Evolutionary conservation across 2,113 vertebrate genomes (phyloP), one percentile per base, ranked within the genome.

Genomic region (Rana temporaria): DNA sequence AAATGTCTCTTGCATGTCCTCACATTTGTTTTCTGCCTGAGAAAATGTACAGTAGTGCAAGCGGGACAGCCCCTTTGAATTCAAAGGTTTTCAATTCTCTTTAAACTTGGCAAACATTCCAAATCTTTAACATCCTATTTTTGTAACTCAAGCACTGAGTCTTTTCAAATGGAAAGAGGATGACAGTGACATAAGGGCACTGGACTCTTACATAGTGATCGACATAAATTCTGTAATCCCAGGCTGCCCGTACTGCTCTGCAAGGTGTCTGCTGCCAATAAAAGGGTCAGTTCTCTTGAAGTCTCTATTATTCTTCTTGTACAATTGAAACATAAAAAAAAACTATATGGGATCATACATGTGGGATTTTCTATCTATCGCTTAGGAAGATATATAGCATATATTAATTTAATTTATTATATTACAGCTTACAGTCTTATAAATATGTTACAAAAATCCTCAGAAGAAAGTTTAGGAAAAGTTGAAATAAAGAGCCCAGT

Each of bases 11-110:
- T 67, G 20, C 63, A 5, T 68, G 63, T 75, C 63, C 22, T 19
- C 60, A 56, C 79, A 82, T 74, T 82, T 0, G 53, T 67, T 82
- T 75, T n/a, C 72, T 30, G 52, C 34, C 80, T 67, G 81, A 75
- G 72, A 75, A 83, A 60, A 20, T 68, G 53, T 68, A 68, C 66
- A 62, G 66, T 62, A 52, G 53, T 59, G 52, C 42, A 56, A 74
- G 60, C 38, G 68, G 59, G 79, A 32, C 22, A 52, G 56, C 48
- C 57, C 55, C 32, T 59, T 62, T 48, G 20, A 73, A 75, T 38
- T 75, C 63, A 75, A 83, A 6, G 64, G 30, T 83, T 78, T 78
- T 82, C 38, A 6, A 42, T 38, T 32, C 62, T 82, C 32, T 65
- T 48, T 56, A 56, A 78, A 67, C 63, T 75, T 75, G 63, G 52